A percentile compares a stretch with the other conserved stretches of the same genome.
Evolutionary conservation across 53 echinoderm and acorn worm species (phyloP).

Genomic region (Stichopus horrens): DNA sequence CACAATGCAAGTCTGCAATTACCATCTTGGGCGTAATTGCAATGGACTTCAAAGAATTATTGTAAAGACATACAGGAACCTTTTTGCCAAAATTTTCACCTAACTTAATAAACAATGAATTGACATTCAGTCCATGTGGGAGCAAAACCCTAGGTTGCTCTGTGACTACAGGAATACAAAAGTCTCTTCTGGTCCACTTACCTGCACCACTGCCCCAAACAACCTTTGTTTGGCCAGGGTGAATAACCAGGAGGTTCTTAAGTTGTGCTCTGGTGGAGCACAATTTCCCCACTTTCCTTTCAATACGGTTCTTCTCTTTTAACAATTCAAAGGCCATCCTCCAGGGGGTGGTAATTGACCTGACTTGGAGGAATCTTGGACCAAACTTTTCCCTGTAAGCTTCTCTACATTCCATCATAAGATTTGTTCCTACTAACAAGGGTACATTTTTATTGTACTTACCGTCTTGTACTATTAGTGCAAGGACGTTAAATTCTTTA

Average conservation of each 20-base stretch:
- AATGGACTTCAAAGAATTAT: neutral
- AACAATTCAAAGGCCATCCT: neutral
- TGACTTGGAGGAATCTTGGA: neutral
- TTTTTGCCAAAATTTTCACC: neutral
- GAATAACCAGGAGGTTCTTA: neutral
- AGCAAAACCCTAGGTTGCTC: neutral
- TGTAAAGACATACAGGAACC: neutral
- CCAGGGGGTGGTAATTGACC: neutral
- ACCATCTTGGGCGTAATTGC: neutral
- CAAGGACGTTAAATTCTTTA: neutral
- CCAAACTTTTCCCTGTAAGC: neutral
- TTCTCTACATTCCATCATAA: neutral
- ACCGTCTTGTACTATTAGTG: conserved; percentile 10
- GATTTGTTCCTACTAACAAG: conserved; percentile 23
- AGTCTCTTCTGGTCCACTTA: too few species aligned
- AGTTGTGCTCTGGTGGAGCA: neutral
- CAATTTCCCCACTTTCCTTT: neutral
- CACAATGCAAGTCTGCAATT: neutral
- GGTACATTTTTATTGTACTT: conserved; percentile 35
- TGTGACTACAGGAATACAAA: neutral
- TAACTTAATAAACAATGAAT: neutral
- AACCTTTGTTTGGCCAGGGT: conserved; percentile 4
- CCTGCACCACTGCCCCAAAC: neutral
- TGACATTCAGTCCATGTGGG: neutral
- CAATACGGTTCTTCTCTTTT: neutral